phyloP scores from a whole-genome alignment of 2,797 vertebrate genomes.

The Yasuhikotakia modesta region DNA sequence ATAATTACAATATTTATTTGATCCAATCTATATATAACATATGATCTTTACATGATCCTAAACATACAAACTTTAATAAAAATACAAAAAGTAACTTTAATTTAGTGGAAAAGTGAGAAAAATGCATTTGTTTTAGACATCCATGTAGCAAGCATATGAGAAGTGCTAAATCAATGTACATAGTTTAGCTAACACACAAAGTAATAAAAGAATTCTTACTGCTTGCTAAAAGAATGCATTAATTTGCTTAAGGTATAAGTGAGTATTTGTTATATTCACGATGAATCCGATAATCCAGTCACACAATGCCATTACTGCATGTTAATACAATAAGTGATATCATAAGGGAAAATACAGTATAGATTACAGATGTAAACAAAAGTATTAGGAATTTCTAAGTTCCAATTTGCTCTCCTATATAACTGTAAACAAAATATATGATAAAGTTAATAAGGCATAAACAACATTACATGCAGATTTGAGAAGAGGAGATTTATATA shows the following conservation, averaged over 20 bases:
- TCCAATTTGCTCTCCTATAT: background rate
- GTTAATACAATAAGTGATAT: background rate
- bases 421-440: background rate
- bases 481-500: background rate
- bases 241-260: no score
- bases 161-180: background rate
- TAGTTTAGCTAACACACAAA: background rate
- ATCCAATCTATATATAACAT: no score
- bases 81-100: no score
- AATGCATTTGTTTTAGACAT: background rate
- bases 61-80: no score
- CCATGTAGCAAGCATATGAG: background rate
- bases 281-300: no score
- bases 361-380: background rate
- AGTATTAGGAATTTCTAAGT: background rate
- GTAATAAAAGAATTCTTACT: background rate
- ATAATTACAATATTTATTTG: background rate
- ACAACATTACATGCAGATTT: background rate
- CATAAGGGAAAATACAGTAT: background rate
- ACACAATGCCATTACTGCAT: background rate
- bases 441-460: background rate
- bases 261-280: no score
- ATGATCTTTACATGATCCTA: no score
- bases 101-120: background rate
- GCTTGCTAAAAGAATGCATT: background rate